A percentile compares a stretch with the other conserved stretches of the same genome.
Conservation (phyloP, 1,140 invertebrate genomes). For the Drosophila mayri region DNA sequence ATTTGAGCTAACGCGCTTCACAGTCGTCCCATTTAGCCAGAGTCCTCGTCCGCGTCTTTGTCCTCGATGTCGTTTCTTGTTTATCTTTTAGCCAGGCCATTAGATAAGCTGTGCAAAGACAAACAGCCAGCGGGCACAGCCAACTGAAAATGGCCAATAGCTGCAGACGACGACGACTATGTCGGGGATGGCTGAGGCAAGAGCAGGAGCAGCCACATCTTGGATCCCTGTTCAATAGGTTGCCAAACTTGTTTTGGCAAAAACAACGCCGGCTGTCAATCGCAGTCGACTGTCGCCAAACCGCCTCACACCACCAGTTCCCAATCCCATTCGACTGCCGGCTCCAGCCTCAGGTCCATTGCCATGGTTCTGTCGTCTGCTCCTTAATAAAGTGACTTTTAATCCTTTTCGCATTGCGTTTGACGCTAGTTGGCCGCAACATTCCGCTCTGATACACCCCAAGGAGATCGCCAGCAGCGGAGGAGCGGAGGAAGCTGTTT, state of each 20-base stretch:
- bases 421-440: constrained; percentile 63
- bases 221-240: constrained; percentile 57
- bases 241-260: constrained; percentile 68
- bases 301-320: not conserved
- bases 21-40: constrained; percentile 53
- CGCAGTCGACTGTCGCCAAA: constrained; percentile 32
- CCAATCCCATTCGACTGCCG: constrained; percentile 5
- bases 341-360: not conserved
- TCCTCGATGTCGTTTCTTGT: constrained; percentile 62
- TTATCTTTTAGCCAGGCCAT: constrained; percentile 75
- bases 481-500: not conserved
- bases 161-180: constrained; percentile 26
- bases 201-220: constrained; percentile 30
- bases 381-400: constrained; percentile 81
- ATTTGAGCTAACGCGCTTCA: constrained; percentile 77
- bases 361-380: constrained; percentile 38
- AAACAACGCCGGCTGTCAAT: constrained; percentile 60
- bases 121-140: constrained; percentile 62
- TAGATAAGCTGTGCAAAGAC: constrained; percentile 76
- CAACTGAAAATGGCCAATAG: constrained; percentile 40
- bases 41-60: constrained; percentile 9
- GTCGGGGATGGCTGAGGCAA: constrained; percentile 27
- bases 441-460: constrained; percentile 48
- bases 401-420: constrained; percentile 83
- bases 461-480: constrained; percentile 1